Evolutionary conservation across 2,888 invertebrate species (phyloP), one percentile per base, ranked within the genome.

Genomic region (Diaphora mendica): DNA sequence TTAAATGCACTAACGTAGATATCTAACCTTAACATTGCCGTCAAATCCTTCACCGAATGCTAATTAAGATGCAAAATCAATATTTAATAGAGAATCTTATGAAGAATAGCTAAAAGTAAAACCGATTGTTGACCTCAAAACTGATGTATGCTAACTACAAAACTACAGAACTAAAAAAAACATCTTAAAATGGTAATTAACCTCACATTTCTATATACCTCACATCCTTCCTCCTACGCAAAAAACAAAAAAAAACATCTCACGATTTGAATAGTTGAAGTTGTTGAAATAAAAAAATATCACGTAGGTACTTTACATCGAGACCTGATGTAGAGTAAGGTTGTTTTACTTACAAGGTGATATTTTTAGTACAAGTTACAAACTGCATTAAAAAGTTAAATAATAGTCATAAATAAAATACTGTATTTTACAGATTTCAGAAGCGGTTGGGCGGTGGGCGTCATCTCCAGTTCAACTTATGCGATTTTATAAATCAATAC

Each of bases 261-360:
- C 80, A 83, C 77, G 79, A 76, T 74, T 82, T 77, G 68, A 55
- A 62, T 55, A 55, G 23, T 68, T 70, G 17, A 55, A 30, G 51
- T 62, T 39, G 39, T 66, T 39, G 30, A 64, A 48, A 35, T 5
- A 8, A 15, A 35, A 30, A 72, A 64, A 44, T 74, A 73, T 68
- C 70, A 71, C 75, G 82, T 71, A 68, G 62, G 26, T 68, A 73
- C n/a, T 64, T 72, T 39, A 72, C 51, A 64, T 74, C 74, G 65
- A 82, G 85, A 77, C 75, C 83, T 76, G 20, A 62, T 20, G 67
- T 77, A 71, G 74, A 68, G 42, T 42, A 72, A 75, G 68, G 64
- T 68, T 64, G 62, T 62, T 48, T 66, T 33, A 65, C 20, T 66
- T 62, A 44, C 55, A 70, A 5, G 15, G 51, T 33, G 48, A 48